Evolutionary conservation across 2,888 invertebrate genomes (phyloP).

Genomic region (Drosophila prolongata): DNA sequence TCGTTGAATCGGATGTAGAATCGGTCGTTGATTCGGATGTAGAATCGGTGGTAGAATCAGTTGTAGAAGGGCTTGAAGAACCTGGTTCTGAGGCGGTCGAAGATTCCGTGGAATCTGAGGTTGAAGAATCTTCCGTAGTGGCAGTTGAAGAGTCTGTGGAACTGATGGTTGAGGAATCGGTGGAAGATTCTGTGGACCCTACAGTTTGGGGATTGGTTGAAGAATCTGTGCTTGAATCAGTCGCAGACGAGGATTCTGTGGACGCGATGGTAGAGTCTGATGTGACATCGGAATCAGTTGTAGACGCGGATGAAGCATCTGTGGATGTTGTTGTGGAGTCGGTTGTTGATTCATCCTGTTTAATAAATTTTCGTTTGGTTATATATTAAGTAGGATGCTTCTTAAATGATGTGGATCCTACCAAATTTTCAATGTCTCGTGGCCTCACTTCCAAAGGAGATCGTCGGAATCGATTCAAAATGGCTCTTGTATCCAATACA

Average conservation of each 20-base stretch:
- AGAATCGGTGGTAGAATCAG: not conserved
- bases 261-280: not conserved
- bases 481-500: not conserved
- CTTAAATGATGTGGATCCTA: too few relatives aligned
- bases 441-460: not conserved
- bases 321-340: too few relatives aligned
- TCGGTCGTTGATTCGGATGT: not conserved
- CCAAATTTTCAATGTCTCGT: not conserved
- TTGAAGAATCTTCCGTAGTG: not conserved
- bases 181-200: not conserved
- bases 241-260: not conserved
- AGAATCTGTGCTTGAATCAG: not conserved
- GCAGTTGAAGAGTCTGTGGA: not conserved
- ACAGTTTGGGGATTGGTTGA: too few relatives aligned
- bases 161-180: slow-evolving; percentile 1
- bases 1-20: not conserved
- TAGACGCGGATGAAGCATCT: too few relatives aligned
- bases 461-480: not conserved
- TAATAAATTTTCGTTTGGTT: too few relatives aligned
- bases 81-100: not conserved
- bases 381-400: too few relatives aligned
- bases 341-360: too few relatives aligned
- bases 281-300: too few relatives aligned
- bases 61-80: not conserved
- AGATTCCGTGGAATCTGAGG: not conserved